Evolutionary conservation across 2,113 vertebrate species (phyloP), one percentile per base, ranked within the genome.

Genomic region (Progne subis): DNA sequence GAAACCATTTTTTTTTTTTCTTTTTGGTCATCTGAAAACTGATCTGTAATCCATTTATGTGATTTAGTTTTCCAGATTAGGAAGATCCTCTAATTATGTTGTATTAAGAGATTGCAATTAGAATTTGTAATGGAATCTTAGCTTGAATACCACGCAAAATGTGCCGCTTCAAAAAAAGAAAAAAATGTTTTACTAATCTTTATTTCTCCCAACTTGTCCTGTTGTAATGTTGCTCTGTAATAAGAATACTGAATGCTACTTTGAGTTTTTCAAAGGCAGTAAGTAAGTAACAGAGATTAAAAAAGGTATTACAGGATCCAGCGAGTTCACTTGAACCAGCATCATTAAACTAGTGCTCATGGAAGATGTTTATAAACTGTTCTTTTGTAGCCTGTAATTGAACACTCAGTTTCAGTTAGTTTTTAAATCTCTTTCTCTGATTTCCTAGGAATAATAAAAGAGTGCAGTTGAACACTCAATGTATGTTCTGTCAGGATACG

Each of bases 31-130:
- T 92, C 65, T 94, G 68, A 95, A 96, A 97, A 88, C 60, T 88
- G 78, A 61, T 82, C 86, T 92, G 57, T 77, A 96, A 95, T 96
- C 92, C 92, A 84, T 96, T 97, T 95, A 96, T 88, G 80, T 75
- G 88, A 92, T 96, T 97, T 94, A 75, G 59, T 92, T 96, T 96
- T 94, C 69, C 86, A 96, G 92, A 92, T 97, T 96, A 97, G 67
- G 86, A 94, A 83, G 68, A 86, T 96, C 92, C 37, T 91, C 47
- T 95, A 96, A 94, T 92, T 67, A 80, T 37, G 25, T 81, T 94
- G 72, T 79, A 81, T 84, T 95, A 92, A 92, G 82, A 86, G 63
- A 68, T 64, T 91, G 55, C 44, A 77, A 71, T 90, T 92, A 74
- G 53, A 91, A 44, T 92, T 91, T 88, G 37, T 72, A 86, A 91